Percentiles rank a stretch among this genome's conserved stretches.
These are phyloP conservation scores for Gambusia holbrooki DNA, from an alignment of 2,113 vertebrate genomes.

Conservation along the genomic window DNA sequence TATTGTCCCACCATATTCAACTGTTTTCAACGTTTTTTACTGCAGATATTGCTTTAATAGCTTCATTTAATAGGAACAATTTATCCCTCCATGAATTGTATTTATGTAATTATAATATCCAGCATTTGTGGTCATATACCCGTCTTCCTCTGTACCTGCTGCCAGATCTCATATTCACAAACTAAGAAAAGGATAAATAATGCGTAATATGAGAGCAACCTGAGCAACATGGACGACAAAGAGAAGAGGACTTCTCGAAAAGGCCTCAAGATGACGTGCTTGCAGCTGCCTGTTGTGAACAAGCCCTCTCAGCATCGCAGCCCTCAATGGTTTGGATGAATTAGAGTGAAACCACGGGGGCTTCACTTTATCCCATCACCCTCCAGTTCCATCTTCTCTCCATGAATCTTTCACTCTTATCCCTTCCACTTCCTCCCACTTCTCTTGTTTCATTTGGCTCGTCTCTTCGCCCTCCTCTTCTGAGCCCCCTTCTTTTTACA, in stretches of 20 bases:
- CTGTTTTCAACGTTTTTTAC: too few species aligned
- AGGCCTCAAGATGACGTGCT: constrained; percentile 58
- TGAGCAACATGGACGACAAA: constrained; percentile 42
- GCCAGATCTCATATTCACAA: not conserved
- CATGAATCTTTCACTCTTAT: constrained; percentile 59
- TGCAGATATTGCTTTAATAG: too few species aligned
- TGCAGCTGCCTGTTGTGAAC: constrained; percentile 73
- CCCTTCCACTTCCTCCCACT: constrained; percentile 54
- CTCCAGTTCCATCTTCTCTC: constrained; percentile 54
- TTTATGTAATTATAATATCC: not conserved
- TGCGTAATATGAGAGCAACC: constrained; percentile 50
- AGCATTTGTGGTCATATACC: not conserved
- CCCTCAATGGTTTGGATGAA: constrained; percentile 64
- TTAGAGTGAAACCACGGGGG: constrained; percentile 61
- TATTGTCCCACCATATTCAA: too few species aligned
- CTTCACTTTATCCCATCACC: constrained; percentile 51
- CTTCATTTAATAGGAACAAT: too few species aligned
- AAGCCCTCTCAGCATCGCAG: constrained; percentile 65
- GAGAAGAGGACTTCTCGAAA: constrained; percentile 23
- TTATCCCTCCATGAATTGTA: too few species aligned
- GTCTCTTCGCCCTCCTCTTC: constrained; percentile 42
- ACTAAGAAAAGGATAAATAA: constrained; percentile 40
- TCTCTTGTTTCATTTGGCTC: constrained; percentile 26
- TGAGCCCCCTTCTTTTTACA: constrained; percentile 17
- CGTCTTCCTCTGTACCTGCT: not conserved